Evolutionary conservation across 2,113 vertebrate species (phyloP), one percentile per base, ranked within the genome.

Genomic region (Columba janthina): DNA sequence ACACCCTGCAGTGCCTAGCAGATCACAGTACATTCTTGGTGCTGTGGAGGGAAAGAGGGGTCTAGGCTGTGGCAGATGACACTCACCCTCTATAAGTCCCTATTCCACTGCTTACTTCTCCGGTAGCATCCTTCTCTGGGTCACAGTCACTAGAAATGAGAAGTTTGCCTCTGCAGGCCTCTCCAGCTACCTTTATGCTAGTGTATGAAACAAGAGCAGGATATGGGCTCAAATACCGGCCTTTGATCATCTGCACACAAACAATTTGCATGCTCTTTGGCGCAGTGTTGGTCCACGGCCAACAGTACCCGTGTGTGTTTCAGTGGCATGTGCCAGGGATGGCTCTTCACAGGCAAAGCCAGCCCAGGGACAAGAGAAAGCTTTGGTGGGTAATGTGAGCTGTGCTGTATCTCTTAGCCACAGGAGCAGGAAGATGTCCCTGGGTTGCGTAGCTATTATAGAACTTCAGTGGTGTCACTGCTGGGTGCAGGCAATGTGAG

Each of bases 21-120:
- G 38, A 51, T 25, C 7, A 5, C 36, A 29, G 11, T 1, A 21
- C 1, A 1, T 26, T 32, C 38, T 69, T 2, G 2, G 24, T 50
- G 20, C 29, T 53, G 44, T 0, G 0, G 34, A 8, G 22, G 5
- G 1, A 67, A 80, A 29, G 4, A 64, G 21, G 11, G 5, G 22
- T 18, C 31, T 70, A 15, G 34, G 31, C 31, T 85, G 28, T 15
- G 25, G 13, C 53, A 88, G 53, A 25, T 1, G 0, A 48, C 5
- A 6, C 10, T 81, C 48, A 40, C 7, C 18, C 12, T 73, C 36
- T 21, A 40, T 11, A 67, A 50, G 61, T 5, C 28, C 18, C 24
- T 38, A 4, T 48, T 20, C 17, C 22, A 34, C 22, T 0, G 0
- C 4, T 56, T 71, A 65, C 4, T 25, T 66, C 13, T 58, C 29